Conservation (phyloP, 2,888 invertebrate species). For the Germaria angustata region DNA sequence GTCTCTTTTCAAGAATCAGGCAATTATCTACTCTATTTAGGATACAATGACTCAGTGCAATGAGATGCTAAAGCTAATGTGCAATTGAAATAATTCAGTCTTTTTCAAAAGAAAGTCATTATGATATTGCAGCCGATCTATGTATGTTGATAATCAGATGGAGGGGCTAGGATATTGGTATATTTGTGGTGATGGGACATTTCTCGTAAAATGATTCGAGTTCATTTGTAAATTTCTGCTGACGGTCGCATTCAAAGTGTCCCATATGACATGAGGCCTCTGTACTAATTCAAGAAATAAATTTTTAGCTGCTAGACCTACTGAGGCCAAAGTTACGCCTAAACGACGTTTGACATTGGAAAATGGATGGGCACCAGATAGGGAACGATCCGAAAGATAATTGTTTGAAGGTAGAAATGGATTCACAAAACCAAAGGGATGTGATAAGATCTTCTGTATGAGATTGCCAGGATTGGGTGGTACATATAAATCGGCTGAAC, state of each 20-base stretch:
- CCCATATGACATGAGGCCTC: conserved; percentile 72
- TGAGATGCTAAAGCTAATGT: background rate
- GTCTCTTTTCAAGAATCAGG: conserved; percentile 16
- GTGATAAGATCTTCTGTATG: conserved; percentile 73
- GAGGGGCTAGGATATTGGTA: conserved; percentile 9
- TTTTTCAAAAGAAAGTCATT: background rate
- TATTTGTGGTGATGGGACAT: conserved; percentile 20
- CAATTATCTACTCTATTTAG: background rate
- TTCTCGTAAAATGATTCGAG: conserved; percentile 45
- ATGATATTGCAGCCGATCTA: conserved; percentile 34
- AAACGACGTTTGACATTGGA: conserved; percentile 71
- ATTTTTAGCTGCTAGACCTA: conserved; percentile 77
- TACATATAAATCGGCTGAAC: conserved; percentile 76
- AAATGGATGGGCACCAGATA: conserved; percentile 26
- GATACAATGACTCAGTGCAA: background rate
- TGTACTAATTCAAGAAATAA: conserved; percentile 76
- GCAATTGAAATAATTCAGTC: conserved; percentile 47
- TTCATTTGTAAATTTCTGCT: conserved; percentile 69
- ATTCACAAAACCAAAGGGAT: conserved; percentile 68
- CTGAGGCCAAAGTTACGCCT: conserved; percentile 77
- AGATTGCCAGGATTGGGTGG: conserved; percentile 76
- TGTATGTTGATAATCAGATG: conserved; percentile 43
- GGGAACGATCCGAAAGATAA: conserved; percentile 51
- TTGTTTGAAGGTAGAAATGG: conserved; percentile 1
- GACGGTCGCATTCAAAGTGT: conserved; percentile 71